These are phyloP conservation scores for Ascidia mentula DNA, from an alignment of 23 tunicate genomes.

Conservation along the genomic window DNA sequence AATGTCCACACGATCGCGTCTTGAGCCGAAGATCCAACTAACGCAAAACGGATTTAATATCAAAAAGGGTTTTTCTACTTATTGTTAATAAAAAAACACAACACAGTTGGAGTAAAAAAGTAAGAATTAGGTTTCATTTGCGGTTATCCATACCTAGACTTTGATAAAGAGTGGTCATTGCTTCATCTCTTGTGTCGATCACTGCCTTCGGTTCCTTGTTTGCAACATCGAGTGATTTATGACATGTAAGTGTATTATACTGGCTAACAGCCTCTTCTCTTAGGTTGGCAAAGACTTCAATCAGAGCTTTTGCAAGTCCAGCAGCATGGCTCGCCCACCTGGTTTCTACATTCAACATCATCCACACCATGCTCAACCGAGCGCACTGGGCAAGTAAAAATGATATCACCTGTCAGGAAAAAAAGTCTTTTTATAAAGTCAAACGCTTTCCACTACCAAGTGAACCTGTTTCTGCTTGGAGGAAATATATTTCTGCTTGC, in stretches of 20 bases:
- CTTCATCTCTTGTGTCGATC: constrained; percentile 29
- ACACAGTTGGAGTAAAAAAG: too few relatives aligned
- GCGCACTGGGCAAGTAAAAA: constrained; percentile 23
- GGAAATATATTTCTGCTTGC: not conserved
- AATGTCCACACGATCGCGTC: constrained; percentile 2
- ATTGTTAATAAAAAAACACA: too few relatives aligned
- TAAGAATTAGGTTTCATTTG: too few relatives aligned
- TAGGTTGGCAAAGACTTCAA: not conserved
- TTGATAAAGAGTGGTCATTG: constrained; percentile 22
- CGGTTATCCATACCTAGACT: constrained; percentile 36
- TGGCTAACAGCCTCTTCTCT: not conserved
- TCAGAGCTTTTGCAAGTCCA: not conserved
- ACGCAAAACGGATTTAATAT: too few relatives aligned
- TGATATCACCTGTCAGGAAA: constrained; percentile 19
- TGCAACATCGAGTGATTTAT: not conserved
- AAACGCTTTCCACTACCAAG: too few relatives aligned
- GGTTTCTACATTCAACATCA: constrained; percentile 27
- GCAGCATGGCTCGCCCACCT: not conserved
- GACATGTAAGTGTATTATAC: not conserved
- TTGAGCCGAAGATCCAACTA: not conserved
- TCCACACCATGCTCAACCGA: constrained; percentile 31
- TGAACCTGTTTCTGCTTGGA: not conserved
- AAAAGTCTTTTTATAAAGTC: too few relatives aligned
- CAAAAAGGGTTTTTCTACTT: too few relatives aligned
- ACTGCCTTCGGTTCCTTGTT: constrained; percentile 49